Evolutionary conservation across 2,113 vertebrate genomes (phyloP).

Genomic region (Mustelus asterias): DNA sequence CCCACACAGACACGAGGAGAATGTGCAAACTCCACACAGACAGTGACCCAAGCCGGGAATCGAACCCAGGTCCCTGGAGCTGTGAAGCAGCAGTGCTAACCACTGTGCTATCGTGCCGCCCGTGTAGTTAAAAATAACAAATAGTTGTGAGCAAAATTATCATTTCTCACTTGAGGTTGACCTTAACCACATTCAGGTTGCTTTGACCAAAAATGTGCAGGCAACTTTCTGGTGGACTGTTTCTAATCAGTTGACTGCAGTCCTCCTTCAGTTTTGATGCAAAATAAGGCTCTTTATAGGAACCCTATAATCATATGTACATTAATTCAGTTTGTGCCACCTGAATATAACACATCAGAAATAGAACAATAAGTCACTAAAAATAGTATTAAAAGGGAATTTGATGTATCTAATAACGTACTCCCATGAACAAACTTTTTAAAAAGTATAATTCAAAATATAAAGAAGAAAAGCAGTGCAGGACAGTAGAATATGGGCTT

Average conservation of each 20-base stretch:
- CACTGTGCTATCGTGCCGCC: no score
- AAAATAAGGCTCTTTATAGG: neutral
- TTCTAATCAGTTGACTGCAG: neutral
- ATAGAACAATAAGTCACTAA: neutral
- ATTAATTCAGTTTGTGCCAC: neutral
- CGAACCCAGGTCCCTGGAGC: no score
- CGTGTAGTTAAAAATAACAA: no score
- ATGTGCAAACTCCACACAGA: no score
- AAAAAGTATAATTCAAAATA: neutral
- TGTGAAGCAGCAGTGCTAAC: no score
- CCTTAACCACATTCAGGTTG: neutral
- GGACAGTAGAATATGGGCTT: neutral
- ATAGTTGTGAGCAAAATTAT: neutral
- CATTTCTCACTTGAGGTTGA: neutral
- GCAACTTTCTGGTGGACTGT: neutral
- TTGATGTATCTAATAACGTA: neutral
- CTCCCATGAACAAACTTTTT: no score
- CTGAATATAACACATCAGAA: neutral
- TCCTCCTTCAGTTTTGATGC: neutral
- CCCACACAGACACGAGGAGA: no score
- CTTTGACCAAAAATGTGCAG: neutral
- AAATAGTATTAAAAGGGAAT: neutral
- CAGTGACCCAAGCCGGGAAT: no score
- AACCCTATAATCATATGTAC: neutral
- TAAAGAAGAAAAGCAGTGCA: neutral